phyloP scores from a whole-genome alignment of 2,797 vertebrate species.

The Propithecus perrieri region DNA sequence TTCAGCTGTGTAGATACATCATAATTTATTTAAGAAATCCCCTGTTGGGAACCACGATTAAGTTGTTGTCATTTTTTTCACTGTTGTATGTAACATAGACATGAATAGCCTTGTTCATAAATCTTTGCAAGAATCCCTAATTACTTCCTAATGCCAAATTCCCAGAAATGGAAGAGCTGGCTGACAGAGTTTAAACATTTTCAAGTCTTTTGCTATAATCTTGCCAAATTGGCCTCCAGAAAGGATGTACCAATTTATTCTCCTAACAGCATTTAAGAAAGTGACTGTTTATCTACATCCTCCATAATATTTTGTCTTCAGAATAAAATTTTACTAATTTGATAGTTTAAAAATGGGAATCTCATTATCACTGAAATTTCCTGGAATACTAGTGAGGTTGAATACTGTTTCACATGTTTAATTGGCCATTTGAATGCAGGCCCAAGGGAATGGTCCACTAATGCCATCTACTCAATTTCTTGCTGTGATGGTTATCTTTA shows the following conservation, averaged over 20 bases:
- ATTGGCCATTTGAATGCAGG: neutral
- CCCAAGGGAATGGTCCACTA: neutral
- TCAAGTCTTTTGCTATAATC: slow-evolving; percentile 27
- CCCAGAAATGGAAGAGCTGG: neutral
- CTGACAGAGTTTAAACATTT: neutral
- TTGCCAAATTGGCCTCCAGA: neutral
- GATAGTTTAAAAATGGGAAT: neutral
- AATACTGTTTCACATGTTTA: neutral
- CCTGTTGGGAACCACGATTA: neutral
- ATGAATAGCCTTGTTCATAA: neutral
- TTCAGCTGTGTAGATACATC: neutral
- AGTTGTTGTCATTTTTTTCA: neutral
- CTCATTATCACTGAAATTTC: neutral
- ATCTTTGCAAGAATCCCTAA: slow-evolving; percentile 12
- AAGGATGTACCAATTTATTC: neutral
- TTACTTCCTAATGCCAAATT: neutral
- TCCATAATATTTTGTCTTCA: neutral
- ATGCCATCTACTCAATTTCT: neutral
- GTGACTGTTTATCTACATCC: neutral
- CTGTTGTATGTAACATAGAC: neutral
- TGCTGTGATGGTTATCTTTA: neutral
- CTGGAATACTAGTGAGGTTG: neutral
- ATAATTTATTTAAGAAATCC: slow-evolving; percentile 26
- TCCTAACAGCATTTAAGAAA: neutral
- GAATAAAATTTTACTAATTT: slow-evolving; percentile 23